Evolutionary conservation across 2,888 invertebrate species (phyloP).

Genomic region (Cerastis rubricosa): DNA sequence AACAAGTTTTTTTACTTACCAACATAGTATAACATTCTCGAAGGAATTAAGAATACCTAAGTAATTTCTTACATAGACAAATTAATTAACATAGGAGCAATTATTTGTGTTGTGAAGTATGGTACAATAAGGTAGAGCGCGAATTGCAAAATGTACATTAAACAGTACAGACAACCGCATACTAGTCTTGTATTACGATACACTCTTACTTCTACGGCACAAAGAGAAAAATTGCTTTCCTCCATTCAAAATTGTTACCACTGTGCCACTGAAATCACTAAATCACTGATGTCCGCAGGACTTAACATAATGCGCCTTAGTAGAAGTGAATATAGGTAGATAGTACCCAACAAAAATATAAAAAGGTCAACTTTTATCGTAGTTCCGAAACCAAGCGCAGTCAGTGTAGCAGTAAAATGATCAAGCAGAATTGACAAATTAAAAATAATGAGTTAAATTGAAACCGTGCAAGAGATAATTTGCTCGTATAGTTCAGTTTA

Average conservation of each 20-base stretch:
- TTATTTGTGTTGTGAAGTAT: not conserved
- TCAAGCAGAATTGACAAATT: not conserved
- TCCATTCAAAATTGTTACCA: too few species aligned
- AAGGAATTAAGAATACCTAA: slow-evolving; percentile 15
- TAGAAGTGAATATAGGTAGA: too few species aligned
- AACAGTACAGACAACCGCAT: not conserved
- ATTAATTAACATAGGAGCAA: not conserved
- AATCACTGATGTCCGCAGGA: too few species aligned
- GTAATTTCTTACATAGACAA: slow-evolving; percentile 7
- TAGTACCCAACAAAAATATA: too few species aligned
- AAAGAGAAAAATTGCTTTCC: too few species aligned
- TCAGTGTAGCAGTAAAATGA: not conserved
- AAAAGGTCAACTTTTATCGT: too few species aligned
- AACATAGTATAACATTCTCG: slow-evolving; percentile 19
- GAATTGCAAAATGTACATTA: not conserved
- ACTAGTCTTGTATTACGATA: not conserved
- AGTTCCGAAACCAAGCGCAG: not conserved
- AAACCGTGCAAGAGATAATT: too few species aligned
- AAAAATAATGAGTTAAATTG: too few species aligned
- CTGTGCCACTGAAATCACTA: too few species aligned
- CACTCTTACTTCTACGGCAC: not conserved
- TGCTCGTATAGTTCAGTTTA: not conserved
- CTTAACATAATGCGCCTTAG: too few species aligned
- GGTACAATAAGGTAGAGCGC: not conserved
- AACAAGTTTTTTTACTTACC: slow-evolving; percentile 44